These are phyloP conservation scores for Eulemur rubriventer DNA, from an alignment of 2,797 vertebrate species.

Conservation along the genomic window DNA sequence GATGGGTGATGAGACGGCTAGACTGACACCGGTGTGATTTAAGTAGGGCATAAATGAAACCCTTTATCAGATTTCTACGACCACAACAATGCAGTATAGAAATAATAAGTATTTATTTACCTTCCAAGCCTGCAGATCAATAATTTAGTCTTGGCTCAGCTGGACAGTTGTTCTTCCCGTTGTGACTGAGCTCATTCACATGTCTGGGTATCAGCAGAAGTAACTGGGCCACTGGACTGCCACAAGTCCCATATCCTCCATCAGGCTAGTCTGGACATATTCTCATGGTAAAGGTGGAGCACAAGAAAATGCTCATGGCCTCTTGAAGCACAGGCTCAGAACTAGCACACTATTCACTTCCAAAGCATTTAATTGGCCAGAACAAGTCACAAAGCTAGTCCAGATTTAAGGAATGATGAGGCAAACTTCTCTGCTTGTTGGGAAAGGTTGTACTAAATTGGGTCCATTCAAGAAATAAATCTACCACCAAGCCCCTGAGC, in stretches of 20 bases:
- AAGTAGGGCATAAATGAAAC: not conserved
- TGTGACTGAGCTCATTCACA: not conserved
- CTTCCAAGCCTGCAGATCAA: not conserved
- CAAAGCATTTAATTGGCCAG: not conserved
- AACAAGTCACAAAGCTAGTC: not conserved
- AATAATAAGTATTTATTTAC: slow-evolving; percentile 8
- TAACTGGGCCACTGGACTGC: not conserved
- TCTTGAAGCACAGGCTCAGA: not conserved
- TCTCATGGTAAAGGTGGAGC: not conserved
- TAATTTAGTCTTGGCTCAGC: not conserved
- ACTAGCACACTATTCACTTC: not conserved
- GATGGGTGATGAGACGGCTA: not conserved
- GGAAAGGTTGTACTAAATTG: not conserved
- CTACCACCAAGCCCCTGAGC: not conserved
- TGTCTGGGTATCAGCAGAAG: not conserved
- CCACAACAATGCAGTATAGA: not conserved
- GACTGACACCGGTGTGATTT: not conserved
- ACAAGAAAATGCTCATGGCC: not conserved
- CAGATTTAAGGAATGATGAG: not conserved
- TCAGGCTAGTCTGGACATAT: not conserved
- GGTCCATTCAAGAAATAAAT: not conserved
- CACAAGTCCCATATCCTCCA: not conserved
- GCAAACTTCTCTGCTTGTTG: not conserved
- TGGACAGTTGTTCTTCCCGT: not conserved
- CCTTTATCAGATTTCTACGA: not conserved